Conservation (phyloP, 2,113 vertebrate genomes). For the Eulemur macaco region DNA sequence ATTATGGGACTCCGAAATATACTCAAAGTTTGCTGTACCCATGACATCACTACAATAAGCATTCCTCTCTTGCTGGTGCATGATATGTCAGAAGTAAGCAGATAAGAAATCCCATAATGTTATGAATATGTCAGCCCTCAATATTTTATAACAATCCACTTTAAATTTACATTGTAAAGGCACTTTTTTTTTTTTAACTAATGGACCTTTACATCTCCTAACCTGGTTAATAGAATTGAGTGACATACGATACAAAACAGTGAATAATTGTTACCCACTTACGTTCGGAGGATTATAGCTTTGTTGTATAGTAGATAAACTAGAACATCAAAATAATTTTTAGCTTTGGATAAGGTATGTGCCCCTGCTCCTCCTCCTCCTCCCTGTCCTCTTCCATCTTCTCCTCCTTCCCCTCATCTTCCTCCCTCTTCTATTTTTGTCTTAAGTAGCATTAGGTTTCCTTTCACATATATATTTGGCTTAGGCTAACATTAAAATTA, state of each 20-base stretch:
- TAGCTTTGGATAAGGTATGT: not conserved
- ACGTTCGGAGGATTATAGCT: not conserved
- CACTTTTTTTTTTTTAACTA: not conserved
- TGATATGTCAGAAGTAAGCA: constrained; percentile 96
- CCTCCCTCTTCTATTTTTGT: not conserved
- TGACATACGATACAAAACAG: not conserved
- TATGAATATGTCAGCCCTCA: not conserved
- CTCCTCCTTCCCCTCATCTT: not conserved
- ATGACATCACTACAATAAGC: constrained; percentile 96
- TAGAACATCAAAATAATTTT: not conserved
- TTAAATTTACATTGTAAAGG: not conserved
- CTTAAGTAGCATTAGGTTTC: not conserved
- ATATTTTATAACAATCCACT: not conserved
- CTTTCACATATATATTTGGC: not conserved
- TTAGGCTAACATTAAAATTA: not conserved
- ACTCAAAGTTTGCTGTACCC: constrained; percentile 98
- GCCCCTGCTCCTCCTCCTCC: no score
- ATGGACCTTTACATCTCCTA: not conserved
- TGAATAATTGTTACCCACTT: not conserved
- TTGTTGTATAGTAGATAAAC: not conserved
- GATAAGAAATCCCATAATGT: rapidly evolving
- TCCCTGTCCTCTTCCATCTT: not conserved
- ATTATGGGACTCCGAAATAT: constrained; percentile 99
- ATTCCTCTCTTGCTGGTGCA: constrained; percentile 96
- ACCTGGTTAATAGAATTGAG: not conserved